Evolutionary conservation across 2,888 invertebrate genomes (phyloP), one percentile per base, ranked within the genome.

Genomic region (Dermolepida albohirtum): DNA sequence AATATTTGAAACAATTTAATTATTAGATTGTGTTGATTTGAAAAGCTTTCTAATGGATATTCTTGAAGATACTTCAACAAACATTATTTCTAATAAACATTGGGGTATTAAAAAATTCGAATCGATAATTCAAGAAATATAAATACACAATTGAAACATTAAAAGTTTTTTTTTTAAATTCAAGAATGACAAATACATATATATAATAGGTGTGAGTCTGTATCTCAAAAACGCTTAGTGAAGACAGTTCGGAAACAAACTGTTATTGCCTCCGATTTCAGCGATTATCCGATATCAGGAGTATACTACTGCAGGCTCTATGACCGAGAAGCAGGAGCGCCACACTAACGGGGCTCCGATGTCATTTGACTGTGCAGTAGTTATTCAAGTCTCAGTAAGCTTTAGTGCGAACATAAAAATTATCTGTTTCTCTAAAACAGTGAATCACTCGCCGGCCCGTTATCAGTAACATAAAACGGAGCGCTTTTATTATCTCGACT

Each of bases 341-440:
- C 59, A 41, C 59, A 27, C 43, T 44, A 50, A 51, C 57, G 43
- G 14, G 50, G 52, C 57, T 51, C 16, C 59, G 59, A 49, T 50
- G 66, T 67, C 66, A 67, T 67, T 67, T 67, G 66, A 67, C 66
- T 67, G 66, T 44, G 66, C 59, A 59, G 62, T 67, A 67, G 59
- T 67, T 67, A 67, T 57, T 59, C 66, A 67, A 59, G 59, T 59
- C 57, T 50, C 51, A 59, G 66, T 59, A 59, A 67, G 66, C 62
- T 65, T 69, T 65, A 65, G 66, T 69, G 66, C 69, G 64, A 66
- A 62, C 65, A 69, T 69, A 69, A 69, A 69, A 69, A 69, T 69
- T 69, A 66, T 69, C 69, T 69, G 65, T 69, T 64, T 69, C 65
- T 59, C 66, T 65, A 66, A 69, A 66, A 69, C 69, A 69, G 59